phyloP scores from a whole-genome alignment of 2,797 vertebrate genomes.

The Poecilia wingei region DNA sequence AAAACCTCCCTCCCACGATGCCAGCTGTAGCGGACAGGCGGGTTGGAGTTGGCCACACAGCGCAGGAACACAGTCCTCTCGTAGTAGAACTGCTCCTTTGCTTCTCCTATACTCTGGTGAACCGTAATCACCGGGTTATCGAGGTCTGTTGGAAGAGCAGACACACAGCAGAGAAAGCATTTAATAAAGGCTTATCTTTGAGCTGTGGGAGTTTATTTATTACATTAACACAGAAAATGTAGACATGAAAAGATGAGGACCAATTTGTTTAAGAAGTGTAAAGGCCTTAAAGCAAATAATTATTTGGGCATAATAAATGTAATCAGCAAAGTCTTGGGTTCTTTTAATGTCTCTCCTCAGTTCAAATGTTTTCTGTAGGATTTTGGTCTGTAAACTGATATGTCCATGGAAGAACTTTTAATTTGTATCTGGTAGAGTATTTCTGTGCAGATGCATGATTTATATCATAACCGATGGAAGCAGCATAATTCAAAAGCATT shows the following conservation, averaged over 20 bases:
- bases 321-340: not conserved
- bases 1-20: constrained; percentile 91
- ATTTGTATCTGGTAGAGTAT: not conserved
- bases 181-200: constrained; percentile 22
- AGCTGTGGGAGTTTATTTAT: not conserved
- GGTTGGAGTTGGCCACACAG: constrained; percentile 97
- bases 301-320: not conserved
- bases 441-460: not conserved
- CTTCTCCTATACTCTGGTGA: constrained; percentile 98
- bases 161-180: constrained; percentile 4
- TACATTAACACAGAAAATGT: not conserved
- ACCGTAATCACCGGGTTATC: constrained; percentile 96
- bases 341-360: not conserved
- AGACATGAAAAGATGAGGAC: not conserved
- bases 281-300: not conserved
- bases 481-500: not conserved
- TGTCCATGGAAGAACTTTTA: not conserved
- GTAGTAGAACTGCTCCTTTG: constrained; percentile 98
- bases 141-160: constrained; percentile 83
- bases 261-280: not conserved
- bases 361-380: not conserved
- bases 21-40: constrained; percentile 97
- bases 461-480: not conserved
- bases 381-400: not conserved
- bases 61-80: constrained; percentile 96